A percentile compares a stretch with the other conserved stretches of the same genome.
phyloP scores from a whole-genome alignment of 2,888 invertebrate genomes.

The Phorcus lineatus region DNA sequence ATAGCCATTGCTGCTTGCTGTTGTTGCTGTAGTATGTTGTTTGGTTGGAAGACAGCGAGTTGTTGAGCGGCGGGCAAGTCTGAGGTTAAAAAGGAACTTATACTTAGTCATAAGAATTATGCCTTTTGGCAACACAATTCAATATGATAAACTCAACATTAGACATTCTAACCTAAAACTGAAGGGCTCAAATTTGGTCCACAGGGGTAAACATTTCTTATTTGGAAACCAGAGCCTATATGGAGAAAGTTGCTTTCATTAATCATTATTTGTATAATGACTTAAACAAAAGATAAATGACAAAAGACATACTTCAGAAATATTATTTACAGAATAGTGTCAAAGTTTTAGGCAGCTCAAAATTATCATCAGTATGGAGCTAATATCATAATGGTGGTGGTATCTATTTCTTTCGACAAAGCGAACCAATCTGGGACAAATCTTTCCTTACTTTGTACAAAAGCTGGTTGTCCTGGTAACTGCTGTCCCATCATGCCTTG shows the following conservation, averaged over 20 bases:
- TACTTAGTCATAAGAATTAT: background rate
- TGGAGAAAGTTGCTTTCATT: no score
- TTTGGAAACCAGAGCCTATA: no score
- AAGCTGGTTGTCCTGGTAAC: constrained; percentile 51
- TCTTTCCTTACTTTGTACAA: constrained; percentile 57
- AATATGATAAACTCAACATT: background rate
- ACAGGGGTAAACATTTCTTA: no score
- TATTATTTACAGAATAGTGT: no score
- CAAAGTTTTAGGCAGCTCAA: no score
- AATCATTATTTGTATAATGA: no score
- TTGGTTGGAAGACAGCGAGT: constrained; percentile 66
- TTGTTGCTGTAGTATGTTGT: constrained; percentile 45
- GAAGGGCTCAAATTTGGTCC: no score
- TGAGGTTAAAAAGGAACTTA: constrained; percentile 31
- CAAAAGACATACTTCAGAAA: no score
- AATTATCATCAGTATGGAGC: no score
- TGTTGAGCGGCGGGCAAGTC: constrained; percentile 65
- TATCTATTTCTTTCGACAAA: background rate
- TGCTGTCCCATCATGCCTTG: constrained; percentile 23
- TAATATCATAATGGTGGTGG: no score
- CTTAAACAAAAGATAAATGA: no score
- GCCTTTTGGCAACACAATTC: no score
- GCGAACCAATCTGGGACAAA: background rate
- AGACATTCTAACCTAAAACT: background rate
- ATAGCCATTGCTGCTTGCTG: constrained; percentile 39